These are phyloP conservation scores for Sinohyriopsis cumingii DNA, from an alignment of 2,888 invertebrate species.

Conservation along the genomic window DNA sequence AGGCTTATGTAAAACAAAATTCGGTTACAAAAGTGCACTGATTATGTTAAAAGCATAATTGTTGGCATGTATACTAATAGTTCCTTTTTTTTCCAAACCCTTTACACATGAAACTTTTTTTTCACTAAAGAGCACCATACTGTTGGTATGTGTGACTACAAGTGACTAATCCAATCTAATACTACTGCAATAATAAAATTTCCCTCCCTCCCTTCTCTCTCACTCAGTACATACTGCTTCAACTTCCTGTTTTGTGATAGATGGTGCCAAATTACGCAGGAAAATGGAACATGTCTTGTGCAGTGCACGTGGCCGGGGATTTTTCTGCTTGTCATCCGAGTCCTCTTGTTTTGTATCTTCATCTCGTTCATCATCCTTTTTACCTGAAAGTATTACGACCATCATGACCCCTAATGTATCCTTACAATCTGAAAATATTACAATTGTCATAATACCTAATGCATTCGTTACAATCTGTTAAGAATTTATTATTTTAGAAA, in stretches of 20 bases:
- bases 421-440: background rate
- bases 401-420: background rate
- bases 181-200: too few species aligned
- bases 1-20: too few species aligned
- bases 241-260: slow-evolving; percentile 96
- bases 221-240: slow-evolving; percentile 82
- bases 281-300: slow-evolving; percentile 99
- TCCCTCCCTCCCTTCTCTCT: too few species aligned
- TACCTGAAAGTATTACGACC: slow-evolving; percentile 19
- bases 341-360: slow-evolving; percentile 27
- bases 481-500: too few species aligned
- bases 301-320: slow-evolving; percentile 71
- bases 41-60: too few species aligned
- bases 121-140: too few species aligned
- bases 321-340: slow-evolving; percentile 30
- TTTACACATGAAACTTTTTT: too few species aligned
- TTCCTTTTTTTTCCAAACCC: too few species aligned
- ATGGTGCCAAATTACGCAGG: slow-evolving; percentile 93
- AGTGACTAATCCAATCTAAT: too few species aligned
- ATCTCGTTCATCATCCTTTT: slow-evolving; percentile 49
- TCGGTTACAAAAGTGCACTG: too few species aligned
- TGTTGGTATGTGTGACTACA: too few species aligned
- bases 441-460: slow-evolving; percentile 1
- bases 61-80: too few species aligned
- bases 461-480: slow-evolving; percentile 2